Evolutionary conservation across 2,113 vertebrate genomes (phyloP).

Genomic region (Corydoras sp.): DNA sequence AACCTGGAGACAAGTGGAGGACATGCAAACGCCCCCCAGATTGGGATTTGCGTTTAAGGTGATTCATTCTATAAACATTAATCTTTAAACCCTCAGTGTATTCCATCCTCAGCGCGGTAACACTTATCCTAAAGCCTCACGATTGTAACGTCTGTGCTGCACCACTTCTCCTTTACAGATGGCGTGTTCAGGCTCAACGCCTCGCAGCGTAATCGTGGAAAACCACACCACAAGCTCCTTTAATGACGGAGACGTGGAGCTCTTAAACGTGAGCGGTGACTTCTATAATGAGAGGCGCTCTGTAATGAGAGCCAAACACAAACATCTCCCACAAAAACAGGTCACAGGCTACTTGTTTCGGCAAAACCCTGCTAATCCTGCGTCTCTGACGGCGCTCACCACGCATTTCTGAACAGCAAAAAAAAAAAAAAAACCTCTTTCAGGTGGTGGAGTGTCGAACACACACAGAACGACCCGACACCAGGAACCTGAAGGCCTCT

Average conservation of each 20-base stretch:
- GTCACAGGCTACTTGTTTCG: not conserved
- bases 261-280: conserved; percentile 31
- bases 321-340: not conserved
- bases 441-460: not conserved
- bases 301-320: conserved; percentile 26
- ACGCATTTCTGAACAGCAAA: not conserved
- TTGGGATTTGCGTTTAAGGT: too few relatives aligned
- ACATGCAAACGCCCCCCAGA: too few relatives aligned
- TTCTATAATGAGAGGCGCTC: conserved; percentile 33
- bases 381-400: not conserved
- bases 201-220: conserved; percentile 31
- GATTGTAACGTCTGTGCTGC: not conserved
- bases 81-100: too few relatives aligned
- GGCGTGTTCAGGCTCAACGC: conserved; percentile 22
- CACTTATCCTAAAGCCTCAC: too few relatives aligned
- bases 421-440: not conserved
- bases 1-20: too few relatives aligned
- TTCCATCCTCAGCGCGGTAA: too few relatives aligned
- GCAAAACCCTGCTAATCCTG: not conserved
- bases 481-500: not conserved
- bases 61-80: too few relatives aligned
- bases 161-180: conserved; percentile 50
- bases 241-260: conserved; percentile 13
- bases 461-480: not conserved
- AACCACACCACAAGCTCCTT: conserved; percentile 40